Percentiles rank a stretch among this genome's conserved stretches.
These are phyloP conservation scores for Sylvilagus floridanus DNA, from an alignment of 2,797 vertebrate genomes.

Conservation along the genomic window DNA sequence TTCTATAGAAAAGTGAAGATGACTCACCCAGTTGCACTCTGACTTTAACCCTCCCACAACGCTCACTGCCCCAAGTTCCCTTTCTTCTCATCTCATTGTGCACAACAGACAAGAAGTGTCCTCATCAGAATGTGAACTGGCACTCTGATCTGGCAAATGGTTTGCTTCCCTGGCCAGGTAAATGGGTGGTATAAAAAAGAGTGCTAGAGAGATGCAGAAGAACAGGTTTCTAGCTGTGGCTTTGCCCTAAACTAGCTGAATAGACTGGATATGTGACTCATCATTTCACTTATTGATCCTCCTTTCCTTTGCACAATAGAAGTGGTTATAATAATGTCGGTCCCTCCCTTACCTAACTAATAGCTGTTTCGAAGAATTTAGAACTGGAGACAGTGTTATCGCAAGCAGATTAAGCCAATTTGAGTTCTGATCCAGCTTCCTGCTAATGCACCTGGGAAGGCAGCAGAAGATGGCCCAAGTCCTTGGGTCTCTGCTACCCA, in stretches of 20 bases:
- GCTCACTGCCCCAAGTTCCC: not conserved
- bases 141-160: not conserved
- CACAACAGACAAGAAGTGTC: not conserved
- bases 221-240: not conserved
- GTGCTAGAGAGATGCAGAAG: not conserved
- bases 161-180: not conserved
- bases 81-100: conserved; percentile 15
- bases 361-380: conserved; percentile 4
- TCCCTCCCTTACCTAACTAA: not conserved
- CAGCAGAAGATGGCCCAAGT: too few species aligned
- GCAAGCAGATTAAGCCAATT: too few species aligned
- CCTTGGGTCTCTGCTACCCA: too few species aligned
- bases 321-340: not conserved
- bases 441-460: too few species aligned
- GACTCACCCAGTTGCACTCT: not conserved
- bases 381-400: not conserved
- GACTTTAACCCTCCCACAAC: not conserved
- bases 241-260: not conserved
- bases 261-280: not conserved
- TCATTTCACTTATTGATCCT: not conserved
- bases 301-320: not conserved
- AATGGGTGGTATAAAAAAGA: not conserved
- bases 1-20: not conserved
- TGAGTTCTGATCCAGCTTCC: too few species aligned
- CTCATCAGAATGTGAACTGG: not conserved